Percentiles rank a stretch among this genome's conserved stretches.
These are phyloP conservation scores for Terrapene triunguis DNA, from an alignment of 2,113 vertebrate species.

Conservation along the genomic window DNA sequence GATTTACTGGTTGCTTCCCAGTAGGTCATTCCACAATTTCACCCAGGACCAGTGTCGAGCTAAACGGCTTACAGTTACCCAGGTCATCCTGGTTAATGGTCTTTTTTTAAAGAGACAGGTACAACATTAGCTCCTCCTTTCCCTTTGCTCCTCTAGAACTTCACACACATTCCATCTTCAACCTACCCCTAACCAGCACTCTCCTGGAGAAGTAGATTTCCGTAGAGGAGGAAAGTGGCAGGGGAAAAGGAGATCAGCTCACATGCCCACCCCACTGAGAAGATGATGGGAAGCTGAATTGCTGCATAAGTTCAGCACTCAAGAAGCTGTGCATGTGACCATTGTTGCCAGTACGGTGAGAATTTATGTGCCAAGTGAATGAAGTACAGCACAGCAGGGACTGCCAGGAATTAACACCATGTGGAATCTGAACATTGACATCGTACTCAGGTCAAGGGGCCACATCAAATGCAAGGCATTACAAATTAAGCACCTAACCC, in stretches of 20 bases:
- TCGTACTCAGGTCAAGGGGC: background rate
- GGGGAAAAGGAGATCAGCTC: background rate
- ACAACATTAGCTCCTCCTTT: background rate
- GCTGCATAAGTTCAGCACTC: accelerated
- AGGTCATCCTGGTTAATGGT: background rate
- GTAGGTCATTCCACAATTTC: background rate
- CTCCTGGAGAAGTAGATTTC: background rate
- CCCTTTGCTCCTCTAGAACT: too few relatives aligned
- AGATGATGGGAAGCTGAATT: accelerated
- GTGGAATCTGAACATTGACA: background rate
- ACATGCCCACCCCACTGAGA: accelerated
- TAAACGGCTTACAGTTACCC: background rate
- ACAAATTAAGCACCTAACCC: background rate
- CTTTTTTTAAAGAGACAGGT: background rate
- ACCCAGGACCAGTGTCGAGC: background rate
- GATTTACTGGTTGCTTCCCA: background rate
- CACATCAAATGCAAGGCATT: background rate
- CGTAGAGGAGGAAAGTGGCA: background rate
- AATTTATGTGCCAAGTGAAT: background rate
- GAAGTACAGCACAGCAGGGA: accelerated
- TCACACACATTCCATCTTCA: background rate
- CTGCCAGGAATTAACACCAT: background rate
- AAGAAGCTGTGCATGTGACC: background rate
- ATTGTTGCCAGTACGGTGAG: background rate
- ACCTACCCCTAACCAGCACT: background rate